Conservation (phyloP, 1,140 invertebrate species). For the Anthonomus grandis region DNA sequence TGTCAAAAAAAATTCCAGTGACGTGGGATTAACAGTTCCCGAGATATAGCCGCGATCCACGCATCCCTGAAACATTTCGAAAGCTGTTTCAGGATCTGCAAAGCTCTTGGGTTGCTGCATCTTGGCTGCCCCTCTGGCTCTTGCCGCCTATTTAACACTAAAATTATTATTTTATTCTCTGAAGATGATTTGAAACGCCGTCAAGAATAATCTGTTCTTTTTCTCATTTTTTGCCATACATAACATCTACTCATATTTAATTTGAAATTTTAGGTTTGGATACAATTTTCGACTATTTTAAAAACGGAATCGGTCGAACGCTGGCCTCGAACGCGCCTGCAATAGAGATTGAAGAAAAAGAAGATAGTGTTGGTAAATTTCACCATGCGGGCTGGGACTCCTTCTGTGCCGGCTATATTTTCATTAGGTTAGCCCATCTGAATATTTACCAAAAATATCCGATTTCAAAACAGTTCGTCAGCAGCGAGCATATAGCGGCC, state of each 20-base stretch:
- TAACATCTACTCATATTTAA: background rate
- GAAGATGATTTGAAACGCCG: too few species aligned
- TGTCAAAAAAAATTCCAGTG: too few species aligned
- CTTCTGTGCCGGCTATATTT: slow-evolving; percentile 66
- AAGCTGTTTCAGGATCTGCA: too few species aligned
- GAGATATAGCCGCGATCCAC: too few species aligned
- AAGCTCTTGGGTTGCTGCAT: too few species aligned
- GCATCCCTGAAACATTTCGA: too few species aligned
- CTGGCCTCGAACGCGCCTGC: slow-evolving; percentile 45
- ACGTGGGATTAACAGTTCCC: too few species aligned
- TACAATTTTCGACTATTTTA: slow-evolving; percentile 59
- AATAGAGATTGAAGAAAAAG: slow-evolving; percentile 45
- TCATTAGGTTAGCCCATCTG: slow-evolving; percentile 56
- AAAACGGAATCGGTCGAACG: slow-evolving; percentile 46
- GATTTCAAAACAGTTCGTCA: slow-evolving; percentile 49
- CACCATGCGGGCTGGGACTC: slow-evolving; percentile 78
- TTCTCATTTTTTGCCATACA: slow-evolving; percentile 2
- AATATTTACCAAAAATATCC: slow-evolving; percentile 45
- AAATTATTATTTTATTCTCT: too few species aligned
- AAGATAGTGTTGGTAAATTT: slow-evolving; percentile 41
- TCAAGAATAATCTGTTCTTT: too few species aligned
- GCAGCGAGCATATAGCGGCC: slow-evolving; percentile 53
- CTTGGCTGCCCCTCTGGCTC: too few species aligned
- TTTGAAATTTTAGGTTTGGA: slow-evolving; percentile 42
- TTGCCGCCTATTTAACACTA: too few species aligned